These are phyloP conservation scores for Hoplodrina ambigua DNA, from an alignment of 2,888 invertebrate species.

Conservation along the genomic window DNA sequence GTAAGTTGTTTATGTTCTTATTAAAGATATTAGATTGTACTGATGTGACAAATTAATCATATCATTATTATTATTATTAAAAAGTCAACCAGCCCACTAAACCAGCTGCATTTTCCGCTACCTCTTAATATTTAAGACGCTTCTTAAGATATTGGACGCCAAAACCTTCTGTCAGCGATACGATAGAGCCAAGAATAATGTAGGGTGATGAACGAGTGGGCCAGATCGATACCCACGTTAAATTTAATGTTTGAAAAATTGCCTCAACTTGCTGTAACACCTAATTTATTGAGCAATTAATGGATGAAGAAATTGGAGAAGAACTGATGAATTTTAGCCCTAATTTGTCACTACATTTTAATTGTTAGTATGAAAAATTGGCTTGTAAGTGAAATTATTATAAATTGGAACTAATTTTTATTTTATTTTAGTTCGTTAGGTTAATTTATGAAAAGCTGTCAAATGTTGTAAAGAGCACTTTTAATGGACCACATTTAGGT, in stretches of 20 bases:
- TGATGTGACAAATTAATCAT: too few species aligned
- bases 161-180: conserved; percentile 84
- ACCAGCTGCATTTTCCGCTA: conserved; percentile 19
- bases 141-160: conserved; percentile 79
- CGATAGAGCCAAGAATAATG: conserved; percentile 83
- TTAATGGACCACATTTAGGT: conserved; percentile 8
- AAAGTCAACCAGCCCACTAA: not conserved
- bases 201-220: conserved; percentile 70
- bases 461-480: conserved; percentile 4
- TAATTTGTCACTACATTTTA: conserved; percentile 46
- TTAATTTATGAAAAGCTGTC: conserved; percentile 13
- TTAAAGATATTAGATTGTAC: too few species aligned
- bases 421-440: not conserved
- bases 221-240: conserved; percentile 64
- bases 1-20: too few species aligned
- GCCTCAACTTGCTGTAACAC: conserved; percentile 52
- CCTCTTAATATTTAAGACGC: conserved; percentile 52
- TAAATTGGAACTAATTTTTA: conserved; percentile 11
- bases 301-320: conserved; percentile 51
- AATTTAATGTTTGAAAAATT: conserved; percentile 70
- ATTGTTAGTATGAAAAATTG: conserved; percentile 46
- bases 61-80: too few species aligned
- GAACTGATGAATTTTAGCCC: conserved; percentile 41
- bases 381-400: conserved; percentile 29
- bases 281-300: conserved; percentile 62